A percentile compares a stretch with the other conserved stretches of the same genome.
Evolutionary conservation across 2,113 vertebrate genomes (phyloP).

Genomic region (Trichechus manatus): DNA sequence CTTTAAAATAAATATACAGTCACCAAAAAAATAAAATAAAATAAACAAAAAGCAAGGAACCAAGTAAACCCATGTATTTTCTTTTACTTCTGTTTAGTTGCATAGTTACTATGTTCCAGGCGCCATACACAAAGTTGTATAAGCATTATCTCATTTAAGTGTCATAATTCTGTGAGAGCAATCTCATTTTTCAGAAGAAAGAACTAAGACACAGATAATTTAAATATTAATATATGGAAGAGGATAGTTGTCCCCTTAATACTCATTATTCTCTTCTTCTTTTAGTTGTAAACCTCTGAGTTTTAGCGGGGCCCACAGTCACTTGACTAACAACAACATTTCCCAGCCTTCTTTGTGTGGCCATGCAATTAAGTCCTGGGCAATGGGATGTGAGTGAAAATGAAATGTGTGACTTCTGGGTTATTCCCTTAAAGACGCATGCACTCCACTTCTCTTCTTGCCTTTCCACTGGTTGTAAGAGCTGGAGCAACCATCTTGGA

Average conservation of each 20-base stretch:
- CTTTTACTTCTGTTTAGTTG: background rate
- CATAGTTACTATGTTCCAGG: background rate
- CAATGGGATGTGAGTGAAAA: background rate
- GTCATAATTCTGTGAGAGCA: conserved; percentile 4
- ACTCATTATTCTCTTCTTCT: background rate
- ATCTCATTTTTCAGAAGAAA: background rate
- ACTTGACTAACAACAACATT: background rate
- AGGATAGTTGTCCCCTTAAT: background rate
- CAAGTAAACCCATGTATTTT: background rate
- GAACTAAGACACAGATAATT: background rate
- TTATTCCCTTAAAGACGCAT: background rate
- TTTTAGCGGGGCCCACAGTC: background rate
- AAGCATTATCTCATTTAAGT: background rate
- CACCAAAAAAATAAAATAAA: background rate
- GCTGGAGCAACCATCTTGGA: background rate
- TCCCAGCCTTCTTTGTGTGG: background rate
- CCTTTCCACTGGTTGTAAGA: background rate
- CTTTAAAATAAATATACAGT: conserved; percentile 15
- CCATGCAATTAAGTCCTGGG: background rate
- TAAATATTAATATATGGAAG: background rate
- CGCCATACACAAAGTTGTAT: background rate
- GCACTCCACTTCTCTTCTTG: background rate
- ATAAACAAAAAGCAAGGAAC: conserved; percentile 17
- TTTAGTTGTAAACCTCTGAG: background rate
- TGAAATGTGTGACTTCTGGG: background rate